Evolutionary conservation across 1,140 invertebrate genomes (phyloP).

Genomic region (Bilobella aurantiaca): DNA sequence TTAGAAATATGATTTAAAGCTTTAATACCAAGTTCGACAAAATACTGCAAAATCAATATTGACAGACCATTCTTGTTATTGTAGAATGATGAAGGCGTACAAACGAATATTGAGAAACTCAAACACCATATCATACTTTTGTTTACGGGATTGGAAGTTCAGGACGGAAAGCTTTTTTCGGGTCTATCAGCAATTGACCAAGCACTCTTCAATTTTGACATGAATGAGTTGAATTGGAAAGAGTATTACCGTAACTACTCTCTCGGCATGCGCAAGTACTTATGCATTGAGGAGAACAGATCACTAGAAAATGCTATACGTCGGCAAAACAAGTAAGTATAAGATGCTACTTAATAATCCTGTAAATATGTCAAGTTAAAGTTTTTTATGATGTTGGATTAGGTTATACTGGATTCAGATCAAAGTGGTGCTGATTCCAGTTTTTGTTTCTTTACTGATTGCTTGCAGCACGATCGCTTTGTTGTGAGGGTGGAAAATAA

Average conservation of each 20-base stretch:
- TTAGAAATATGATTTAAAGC: no score
- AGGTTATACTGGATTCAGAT: no score
- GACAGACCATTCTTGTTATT: constrained; percentile 34
- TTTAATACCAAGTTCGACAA: constrained; percentile 11
- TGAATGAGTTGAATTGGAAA: constrained; percentile 56
- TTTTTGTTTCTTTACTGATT: no score
- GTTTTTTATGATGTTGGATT: no score
- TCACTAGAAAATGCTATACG: no score
- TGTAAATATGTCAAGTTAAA: no score
- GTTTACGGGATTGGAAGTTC: constrained; percentile 71
- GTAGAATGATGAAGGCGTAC: constrained; percentile 70
- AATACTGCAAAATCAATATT: constrained; percentile 27
- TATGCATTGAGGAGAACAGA: constrained; percentile 71
- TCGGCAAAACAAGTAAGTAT: no score
- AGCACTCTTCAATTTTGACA: constrained; percentile 57
- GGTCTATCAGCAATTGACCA: constrained; percentile 54
- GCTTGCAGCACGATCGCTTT: no score
- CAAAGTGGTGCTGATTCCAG: no score
- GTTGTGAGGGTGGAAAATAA: no score
- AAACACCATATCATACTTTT: constrained; percentile 63
- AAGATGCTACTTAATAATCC: no score
- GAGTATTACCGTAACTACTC: constrained; percentile 59
- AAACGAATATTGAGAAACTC: constrained; percentile 65
- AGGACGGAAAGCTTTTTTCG: constrained; percentile 57
- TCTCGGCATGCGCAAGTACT: constrained; percentile 58